Conservation (phyloP, 2,888 invertebrate genomes). For the Sphaerophoria rueppellii region DNA sequence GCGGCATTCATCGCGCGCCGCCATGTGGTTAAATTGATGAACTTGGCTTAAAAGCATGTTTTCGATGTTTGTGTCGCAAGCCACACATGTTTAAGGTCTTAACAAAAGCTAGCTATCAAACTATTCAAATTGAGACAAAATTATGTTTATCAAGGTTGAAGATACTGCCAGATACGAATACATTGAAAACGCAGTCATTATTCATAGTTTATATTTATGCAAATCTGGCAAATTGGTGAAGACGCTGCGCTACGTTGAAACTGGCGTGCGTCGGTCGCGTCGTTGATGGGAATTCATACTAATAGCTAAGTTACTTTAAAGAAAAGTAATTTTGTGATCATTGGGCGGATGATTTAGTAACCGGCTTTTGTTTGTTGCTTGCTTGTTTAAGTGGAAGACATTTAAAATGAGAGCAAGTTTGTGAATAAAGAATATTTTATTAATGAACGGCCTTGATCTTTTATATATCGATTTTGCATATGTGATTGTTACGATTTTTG, state of each 20-base stretch:
- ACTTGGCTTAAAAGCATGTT: slow-evolving; percentile 13
- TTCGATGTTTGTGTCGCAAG: slow-evolving; percentile 15
- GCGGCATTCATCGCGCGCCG: not conserved
- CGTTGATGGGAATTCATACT: not conserved
- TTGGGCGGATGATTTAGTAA: slow-evolving; percentile 14
- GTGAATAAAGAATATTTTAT: not conserved
- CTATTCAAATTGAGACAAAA: slow-evolving; percentile 2
- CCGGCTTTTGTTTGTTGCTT: slow-evolving; percentile 5
- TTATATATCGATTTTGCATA: not conserved
- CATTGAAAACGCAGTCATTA: not conserved
- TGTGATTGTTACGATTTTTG: not conserved
- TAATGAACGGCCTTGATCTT: not conserved
- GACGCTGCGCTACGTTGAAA: not conserved
- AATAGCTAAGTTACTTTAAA: not conserved
- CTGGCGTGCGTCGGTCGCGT: not conserved
- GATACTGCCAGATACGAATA: slow-evolving; percentile 6
- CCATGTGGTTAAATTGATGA: not conserved
- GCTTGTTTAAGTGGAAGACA: not conserved
- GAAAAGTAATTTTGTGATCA: not conserved
- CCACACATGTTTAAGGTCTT: not conserved
- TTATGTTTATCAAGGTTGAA: slow-evolving; percentile 30
- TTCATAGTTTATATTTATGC: slow-evolving; percentile 17
- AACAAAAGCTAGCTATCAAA: slow-evolving; percentile 7
- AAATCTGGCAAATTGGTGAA: not conserved
- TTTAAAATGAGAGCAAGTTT: not conserved